These are phyloP conservation scores for Eupeodes latifasciatus DNA, from an alignment of 2,888 invertebrate genomes.

Conservation along the genomic window DNA sequence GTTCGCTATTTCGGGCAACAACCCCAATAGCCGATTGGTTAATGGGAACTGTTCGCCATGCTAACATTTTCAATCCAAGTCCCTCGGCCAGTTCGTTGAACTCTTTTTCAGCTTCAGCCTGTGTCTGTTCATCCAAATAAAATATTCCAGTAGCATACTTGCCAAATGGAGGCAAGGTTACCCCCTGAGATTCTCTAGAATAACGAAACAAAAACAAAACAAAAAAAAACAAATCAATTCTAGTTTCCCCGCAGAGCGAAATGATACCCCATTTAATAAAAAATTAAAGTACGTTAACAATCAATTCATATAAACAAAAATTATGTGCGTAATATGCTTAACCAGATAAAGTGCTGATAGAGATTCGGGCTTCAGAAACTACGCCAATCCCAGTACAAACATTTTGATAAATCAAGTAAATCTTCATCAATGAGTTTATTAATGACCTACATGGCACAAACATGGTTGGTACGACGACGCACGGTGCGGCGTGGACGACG, in stretches of 20 bases:
- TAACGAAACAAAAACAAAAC: slow-evolving; percentile 62
- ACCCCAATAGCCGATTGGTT: slow-evolving; percentile 93
- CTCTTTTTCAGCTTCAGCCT: slow-evolving; percentile 91
- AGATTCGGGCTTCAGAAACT: neutral
- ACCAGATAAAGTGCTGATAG: slow-evolving; percentile 11
- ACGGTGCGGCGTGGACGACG: neutral
- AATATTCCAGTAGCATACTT: slow-evolving; percentile 98
- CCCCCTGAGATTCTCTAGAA: slow-evolving; percentile 90
- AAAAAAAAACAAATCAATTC: slow-evolving; percentile 1
- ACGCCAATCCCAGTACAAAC: neutral
- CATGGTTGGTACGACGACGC: neutral
- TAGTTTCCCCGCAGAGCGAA: neutral
- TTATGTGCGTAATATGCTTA: slow-evolving; percentile 2
- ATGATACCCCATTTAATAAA: slow-evolving; percentile 10
- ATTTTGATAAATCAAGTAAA: slow-evolving; percentile 11
- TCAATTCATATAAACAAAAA: neutral
- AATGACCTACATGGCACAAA: slow-evolving; percentile 23
- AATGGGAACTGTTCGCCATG: slow-evolving; percentile 97
- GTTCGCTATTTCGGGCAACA: slow-evolving; percentile 97
- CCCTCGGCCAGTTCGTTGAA: slow-evolving; percentile 93
- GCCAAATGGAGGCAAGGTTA: slow-evolving; percentile 94
- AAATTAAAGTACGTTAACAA: neutral
- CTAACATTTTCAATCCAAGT: slow-evolving; percentile 92
- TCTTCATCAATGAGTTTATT: slow-evolving; percentile 23
- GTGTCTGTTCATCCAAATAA: slow-evolving; percentile 94